These are phyloP conservation scores for Cercocebus atys DNA, from an alignment of 2,113 vertebrate genomes.

Conservation along the genomic window DNA sequence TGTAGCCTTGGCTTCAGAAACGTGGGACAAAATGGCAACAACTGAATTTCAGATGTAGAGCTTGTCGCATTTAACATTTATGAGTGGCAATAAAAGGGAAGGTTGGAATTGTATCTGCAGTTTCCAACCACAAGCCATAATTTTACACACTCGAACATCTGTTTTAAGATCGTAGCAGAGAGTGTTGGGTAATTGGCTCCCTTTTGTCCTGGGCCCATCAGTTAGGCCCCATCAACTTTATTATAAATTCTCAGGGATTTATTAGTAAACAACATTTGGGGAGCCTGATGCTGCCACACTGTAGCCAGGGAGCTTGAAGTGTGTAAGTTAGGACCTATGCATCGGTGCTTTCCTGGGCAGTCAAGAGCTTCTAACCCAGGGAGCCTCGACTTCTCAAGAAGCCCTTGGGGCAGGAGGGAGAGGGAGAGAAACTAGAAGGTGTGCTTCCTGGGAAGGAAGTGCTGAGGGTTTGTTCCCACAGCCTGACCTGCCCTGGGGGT, in stretches of 20 bases:
- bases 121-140: conserved; percentile 66
- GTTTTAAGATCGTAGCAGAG: conserved; percentile 75
- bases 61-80: conserved; percentile 67
- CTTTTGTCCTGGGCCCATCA: conserved; percentile 62
- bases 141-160: conserved; percentile 80
- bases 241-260: conserved; percentile 78
- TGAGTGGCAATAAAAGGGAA: conserved; percentile 78
- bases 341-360: not conserved
- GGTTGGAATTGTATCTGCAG: conserved; percentile 71
- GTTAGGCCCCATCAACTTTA: conserved; percentile 79
- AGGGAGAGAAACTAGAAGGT: not conserved
- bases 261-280: conserved; percentile 57
- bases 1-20: conserved; percentile 54
- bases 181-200: conserved; percentile 72
- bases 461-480: too few species aligned
- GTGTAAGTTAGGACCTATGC: not conserved
- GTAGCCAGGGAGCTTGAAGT: not conserved
- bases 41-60: conserved; percentile 59
- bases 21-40: conserved; percentile 22
- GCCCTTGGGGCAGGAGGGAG: too few species aligned
- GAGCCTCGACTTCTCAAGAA: not conserved
- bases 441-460: not conserved
- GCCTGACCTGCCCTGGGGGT: not conserved
- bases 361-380: fast-evolving
- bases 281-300: fast-evolving